Base-by-base conservation (phyloP, 2,888 invertebrate species). In the Abrostola triplasia region DNA sequence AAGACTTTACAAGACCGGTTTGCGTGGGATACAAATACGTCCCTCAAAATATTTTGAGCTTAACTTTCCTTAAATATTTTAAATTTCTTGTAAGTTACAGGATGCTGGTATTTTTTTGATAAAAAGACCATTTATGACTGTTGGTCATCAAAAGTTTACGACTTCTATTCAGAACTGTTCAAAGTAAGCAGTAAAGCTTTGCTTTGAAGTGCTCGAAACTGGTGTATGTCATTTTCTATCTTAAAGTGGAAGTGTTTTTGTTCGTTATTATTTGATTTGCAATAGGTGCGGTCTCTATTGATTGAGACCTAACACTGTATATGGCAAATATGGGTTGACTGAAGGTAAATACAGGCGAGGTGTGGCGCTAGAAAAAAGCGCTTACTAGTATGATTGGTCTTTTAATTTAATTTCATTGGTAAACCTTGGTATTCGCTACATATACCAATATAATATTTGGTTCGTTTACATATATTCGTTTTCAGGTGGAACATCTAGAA, bases 171-270 rank as follows among this genome's bases (percentile, higher is more conserved):
- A 73, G 74, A 81, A 79, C 81, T 70, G 73, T 76, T 83, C 75
- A 82, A 82, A 86, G 81, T 80, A 73, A 79, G 81, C 80, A 65
- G 76, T 87, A 84, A 87, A 86, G 73, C 63, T 60, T 78, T 50
- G 69, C 87, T 88, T 87, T 86, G 87, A 87, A 85, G 83, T 86
- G 65, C 65, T 75, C 62, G 68, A 65, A 70, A 72, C 79, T 80
- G 82, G 72, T 76, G 74, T 71, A 76, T 84, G 82, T 81, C 80
- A 81, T 84, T 85, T 73, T 66, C 59, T 79, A 65, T 71, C 74
- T 70, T 74, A 57, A 13, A 67, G 44, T 56, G 37, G 38, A 9
- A 36, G 37, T 44, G 35, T 44, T 60, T 65, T 60, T 52, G 50
- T 59, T 64, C 41, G 24, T 24, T 24, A 24, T 24, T 24, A 41